Base-by-base conservation (phyloP, 2,888 invertebrate species). In the Scrobipalpa costella region DNA sequence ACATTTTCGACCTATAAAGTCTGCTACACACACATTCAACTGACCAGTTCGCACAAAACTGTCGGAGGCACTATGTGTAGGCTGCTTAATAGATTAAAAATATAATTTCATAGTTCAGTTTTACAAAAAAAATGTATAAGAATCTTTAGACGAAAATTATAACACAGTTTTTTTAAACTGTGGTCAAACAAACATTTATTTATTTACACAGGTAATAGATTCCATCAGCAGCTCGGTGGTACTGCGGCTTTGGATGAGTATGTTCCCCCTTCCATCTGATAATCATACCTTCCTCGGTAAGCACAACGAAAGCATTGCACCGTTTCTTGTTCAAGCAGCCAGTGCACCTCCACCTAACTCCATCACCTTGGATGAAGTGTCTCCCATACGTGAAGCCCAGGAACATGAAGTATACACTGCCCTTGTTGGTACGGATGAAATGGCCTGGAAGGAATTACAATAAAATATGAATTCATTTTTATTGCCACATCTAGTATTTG, bases 251-350 rank as follows among this genome's bases (percentile, higher is more conserved):
- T 5, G 15, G 15, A 15, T 44, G 44, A 7, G 8, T n/a, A 44
- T 44, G 44, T n/a, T 44, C 15, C 7, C 44, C 44, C 15, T 44
- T 44, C 44, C 15, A 5, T n/a, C 15, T 44, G n/a, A 44, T 44
- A 5, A 44, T 7, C 15, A 6, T 15, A 7, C 15, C 44, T 5
- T 44, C 44, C 9, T 44, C 15, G n/a, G 6, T 44, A n/a, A 44
- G 44, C 44, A 44, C 9, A 15, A 44, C 15, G 9, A 15, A 44
- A 15, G 44, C 44, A n/a, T 15, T 9, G 44, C 44, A 44, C 1
- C 44, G 44, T 44, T 44, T 44, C n/a, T 44, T 44, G 15, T 44
- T 44, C n/a, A 15, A 44, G 44, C 44, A 15, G 44, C n/a, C 15
- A 6, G 44, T 44, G n/a, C 44, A 44, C 5, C 44, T 1, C n/a